Evolutionary conservation across 2,797 vertebrate species (phyloP).

Genomic region (Chelmon rostratus): DNA sequence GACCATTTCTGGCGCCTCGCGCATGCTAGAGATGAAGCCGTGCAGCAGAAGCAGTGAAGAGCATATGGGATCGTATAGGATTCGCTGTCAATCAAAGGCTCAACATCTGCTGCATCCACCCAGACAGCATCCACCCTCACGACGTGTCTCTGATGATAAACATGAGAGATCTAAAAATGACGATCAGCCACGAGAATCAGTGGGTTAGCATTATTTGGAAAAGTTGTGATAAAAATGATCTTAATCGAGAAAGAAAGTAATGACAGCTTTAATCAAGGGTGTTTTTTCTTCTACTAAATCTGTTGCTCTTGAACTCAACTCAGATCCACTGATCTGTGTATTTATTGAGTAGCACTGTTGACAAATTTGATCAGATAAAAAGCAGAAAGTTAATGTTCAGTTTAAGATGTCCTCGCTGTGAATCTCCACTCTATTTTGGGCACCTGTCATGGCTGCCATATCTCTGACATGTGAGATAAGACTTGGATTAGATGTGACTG

Average conservation of each 20-base stretch:
- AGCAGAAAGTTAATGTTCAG: background rate
- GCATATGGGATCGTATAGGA: conserved; percentile 40
- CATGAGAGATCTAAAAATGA: background rate
- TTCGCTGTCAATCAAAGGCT: conserved; percentile 16
- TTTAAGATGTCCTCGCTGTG: conserved; percentile 5
- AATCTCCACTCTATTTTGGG: conserved; percentile 35
- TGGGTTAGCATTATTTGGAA: background rate
- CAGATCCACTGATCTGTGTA: background rate
- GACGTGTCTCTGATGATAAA: conserved; percentile 3
- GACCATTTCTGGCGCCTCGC: background rate
- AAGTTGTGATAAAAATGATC: background rate
- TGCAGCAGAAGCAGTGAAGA: conserved; percentile 1
- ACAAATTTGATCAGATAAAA: background rate
- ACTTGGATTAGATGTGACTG: conserved; percentile 52
- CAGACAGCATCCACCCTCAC: conserved; percentile 18
- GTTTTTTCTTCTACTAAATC: background rate
- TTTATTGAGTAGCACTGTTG: background rate
- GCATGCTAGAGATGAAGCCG: conserved; percentile 13
- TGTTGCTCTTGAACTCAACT: background rate
- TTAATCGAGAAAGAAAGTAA: background rate
- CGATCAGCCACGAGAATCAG: background rate
- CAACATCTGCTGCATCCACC: conserved; percentile 48
- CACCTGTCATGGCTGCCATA: conserved; percentile 26
- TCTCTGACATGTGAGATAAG: conserved; percentile 44
- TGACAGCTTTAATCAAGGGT: background rate